Base-by-base conservation (phyloP, 2,888 invertebrate genomes). In the Heteromyza rotundicornis region DNA sequence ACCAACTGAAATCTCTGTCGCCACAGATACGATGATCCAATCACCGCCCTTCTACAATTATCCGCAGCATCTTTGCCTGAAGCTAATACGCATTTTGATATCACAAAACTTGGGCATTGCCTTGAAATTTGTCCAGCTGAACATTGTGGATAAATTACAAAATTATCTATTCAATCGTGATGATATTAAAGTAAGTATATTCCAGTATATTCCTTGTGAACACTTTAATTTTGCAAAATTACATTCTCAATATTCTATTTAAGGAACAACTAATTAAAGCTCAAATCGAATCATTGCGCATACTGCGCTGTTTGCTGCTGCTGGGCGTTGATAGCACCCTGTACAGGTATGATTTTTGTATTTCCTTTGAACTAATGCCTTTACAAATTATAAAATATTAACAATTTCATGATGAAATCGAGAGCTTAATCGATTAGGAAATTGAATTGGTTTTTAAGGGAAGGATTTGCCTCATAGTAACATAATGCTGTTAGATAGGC, bases 61-160 rank as follows among this genome's bases (percentile, higher is more conserved):
- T 68, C 92, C 94, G 2, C 83, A 92, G 64, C 79, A 88, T 57
- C 85, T 88, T 56, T 92, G 92, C 8, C 77, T 95, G 17, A 92
- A 91, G 78, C 83, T 95, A 2, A 81, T 94, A 35, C 86, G 94
- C 70, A 84, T 93, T 57, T 79, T 95, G 27, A 86, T 89, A 24
- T 85, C 89, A 36, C 88, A 90, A 73, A 76, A 79, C 52, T 62
- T 79, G 40, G 72, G 76, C 7, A 76, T 81, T 49, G 76, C 77
- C 32, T 57, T 77, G 7, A 72, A 76, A 59, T 55, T 82, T 22
- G 57, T 70, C 32, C 74, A 74, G 51, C 61, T 68, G 14, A 73
- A 75, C 0, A 19, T 59, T 10, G 65, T 79, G n/a, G 75, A 77
- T 16, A 69, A 69, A 52, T 60, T 83, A 3, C 76, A 81, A 63